These are phyloP conservation scores for Phymastichus coffea DNA, from an alignment of 1,140 invertebrate species.

Conservation along the genomic window DNA sequence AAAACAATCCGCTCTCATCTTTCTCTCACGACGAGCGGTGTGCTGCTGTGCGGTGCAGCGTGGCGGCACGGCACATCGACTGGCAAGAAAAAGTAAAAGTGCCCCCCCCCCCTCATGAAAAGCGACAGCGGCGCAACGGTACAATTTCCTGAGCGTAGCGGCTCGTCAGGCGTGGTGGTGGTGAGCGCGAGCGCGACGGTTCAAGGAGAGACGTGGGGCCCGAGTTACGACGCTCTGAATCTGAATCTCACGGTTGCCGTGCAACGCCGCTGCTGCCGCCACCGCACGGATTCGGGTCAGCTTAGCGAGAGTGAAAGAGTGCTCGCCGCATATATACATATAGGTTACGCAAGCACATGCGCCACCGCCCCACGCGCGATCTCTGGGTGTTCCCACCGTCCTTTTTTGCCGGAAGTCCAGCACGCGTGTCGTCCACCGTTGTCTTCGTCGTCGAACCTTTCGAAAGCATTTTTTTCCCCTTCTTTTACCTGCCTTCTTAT, in stretches of 20 bases:
- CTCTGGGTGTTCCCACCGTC: conserved; percentile 24
- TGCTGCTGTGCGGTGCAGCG: too few species aligned
- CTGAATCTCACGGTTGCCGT: conserved; percentile 57
- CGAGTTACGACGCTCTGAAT: conserved; percentile 52
- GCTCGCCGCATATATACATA: too few species aligned
- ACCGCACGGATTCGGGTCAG: conserved; percentile 22
- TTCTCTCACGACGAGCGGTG: too few species aligned
- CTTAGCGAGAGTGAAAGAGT: not conserved
- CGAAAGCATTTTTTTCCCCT: too few species aligned
- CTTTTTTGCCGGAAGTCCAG: conserved; percentile 44
- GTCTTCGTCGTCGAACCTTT: not conserved
- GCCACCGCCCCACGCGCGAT: not conserved
- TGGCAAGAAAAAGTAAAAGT: too few species aligned
- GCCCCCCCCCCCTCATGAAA: too few species aligned
- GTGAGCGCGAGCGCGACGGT: too few species aligned
- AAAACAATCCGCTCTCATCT: too few species aligned
- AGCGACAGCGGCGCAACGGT: conserved; percentile 23
- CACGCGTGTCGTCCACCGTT: not conserved
- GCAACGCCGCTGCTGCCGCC: too few species aligned
- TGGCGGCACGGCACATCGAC: too few species aligned
- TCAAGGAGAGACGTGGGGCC: conserved; percentile 46
- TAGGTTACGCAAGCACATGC: not conserved
- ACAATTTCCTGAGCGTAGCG: conserved; percentile 36
- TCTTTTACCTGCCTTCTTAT: too few species aligned
- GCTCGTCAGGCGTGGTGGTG: conserved; percentile 34